phyloP scores from a whole-genome alignment of 2,888 invertebrate genomes.

The Anodontia alba region DNA sequence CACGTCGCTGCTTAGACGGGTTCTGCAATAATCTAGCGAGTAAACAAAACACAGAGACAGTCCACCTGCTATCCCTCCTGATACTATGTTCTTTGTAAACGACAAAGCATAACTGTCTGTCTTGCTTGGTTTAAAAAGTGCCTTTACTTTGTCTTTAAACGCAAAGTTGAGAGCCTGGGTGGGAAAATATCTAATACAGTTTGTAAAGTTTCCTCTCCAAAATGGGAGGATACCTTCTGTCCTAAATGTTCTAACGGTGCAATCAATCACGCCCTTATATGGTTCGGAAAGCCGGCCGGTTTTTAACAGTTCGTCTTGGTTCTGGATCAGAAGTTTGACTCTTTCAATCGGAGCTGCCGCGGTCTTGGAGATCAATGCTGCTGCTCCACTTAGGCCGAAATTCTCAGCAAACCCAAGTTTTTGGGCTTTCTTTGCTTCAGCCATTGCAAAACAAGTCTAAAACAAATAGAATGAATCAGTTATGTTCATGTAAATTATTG shows the following conservation, averaged over 20 bases:
- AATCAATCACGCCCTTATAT: background rate
- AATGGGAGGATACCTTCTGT: background rate
- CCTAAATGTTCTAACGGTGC: background rate
- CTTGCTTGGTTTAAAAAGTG: constrained; percentile 88
- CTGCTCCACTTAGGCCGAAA: background rate
- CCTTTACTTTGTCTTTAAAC: constrained; percentile 93
- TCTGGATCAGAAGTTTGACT: background rate
- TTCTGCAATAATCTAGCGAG: constrained; percentile 83
- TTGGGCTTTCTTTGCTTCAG: too few relatives aligned
- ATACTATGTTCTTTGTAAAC: constrained; percentile 90
- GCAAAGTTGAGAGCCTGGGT: constrained; percentile 86
- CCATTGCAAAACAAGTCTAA: too few relatives aligned
- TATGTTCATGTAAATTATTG: too few relatives aligned
- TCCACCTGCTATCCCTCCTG: constrained; percentile 83
- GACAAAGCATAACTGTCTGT: constrained; percentile 75
- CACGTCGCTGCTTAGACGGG: constrained; percentile 82
- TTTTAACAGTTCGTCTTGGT: background rate
- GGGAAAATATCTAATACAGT: too few relatives aligned
- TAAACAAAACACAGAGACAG: constrained; percentile 82
- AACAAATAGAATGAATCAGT: too few relatives aligned
- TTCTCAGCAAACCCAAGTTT: too few relatives aligned
- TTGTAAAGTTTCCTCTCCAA: too few relatives aligned
- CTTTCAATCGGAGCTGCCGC: background rate
- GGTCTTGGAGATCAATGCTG: background rate
- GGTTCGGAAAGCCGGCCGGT: background rate